Evolutionary conservation across 2,797 vertebrate genomes (phyloP).

Genomic region (Molossus molossus): DNA sequence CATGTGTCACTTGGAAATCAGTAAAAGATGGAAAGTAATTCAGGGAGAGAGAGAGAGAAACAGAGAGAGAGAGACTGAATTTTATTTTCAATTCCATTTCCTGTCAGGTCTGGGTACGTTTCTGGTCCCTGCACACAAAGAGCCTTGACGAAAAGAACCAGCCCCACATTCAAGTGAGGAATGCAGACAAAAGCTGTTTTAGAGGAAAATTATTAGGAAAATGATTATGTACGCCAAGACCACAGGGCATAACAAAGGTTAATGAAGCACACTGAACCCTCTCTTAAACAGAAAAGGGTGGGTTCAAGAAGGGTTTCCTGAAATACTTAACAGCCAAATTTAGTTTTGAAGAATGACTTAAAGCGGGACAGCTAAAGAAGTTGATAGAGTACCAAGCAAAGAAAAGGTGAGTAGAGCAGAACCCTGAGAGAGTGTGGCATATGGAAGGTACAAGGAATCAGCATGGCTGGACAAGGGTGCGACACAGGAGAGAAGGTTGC

Average conservation of each 20-base stretch:
- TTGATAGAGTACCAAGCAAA: neutral
- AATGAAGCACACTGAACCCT: neutral
- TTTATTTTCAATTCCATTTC: neutral
- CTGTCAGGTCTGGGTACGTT: neutral
- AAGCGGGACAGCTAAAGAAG: neutral
- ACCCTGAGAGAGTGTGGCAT: neutral
- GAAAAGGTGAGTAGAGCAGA: neutral
- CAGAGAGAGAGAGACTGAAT: neutral
- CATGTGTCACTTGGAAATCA: neutral
- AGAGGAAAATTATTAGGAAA: neutral
- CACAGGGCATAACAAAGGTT: neutral
- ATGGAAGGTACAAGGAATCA: neutral
- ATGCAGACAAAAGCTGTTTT: neutral
- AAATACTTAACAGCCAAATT: neutral
- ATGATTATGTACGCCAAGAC: neutral
- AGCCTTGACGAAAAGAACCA: neutral
- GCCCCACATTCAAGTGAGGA: neutral
- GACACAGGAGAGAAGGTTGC: neutral
- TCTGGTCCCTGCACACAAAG: neutral
- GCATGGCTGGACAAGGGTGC: neutral
- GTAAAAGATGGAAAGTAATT: constrained; percentile 12
- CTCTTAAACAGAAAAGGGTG: neutral
- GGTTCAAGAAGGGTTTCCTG: neutral
- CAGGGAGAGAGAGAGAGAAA: neutral
- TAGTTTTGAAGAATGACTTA: neutral